Evolutionary conservation across 2,113 vertebrate genomes (phyloP).

Genomic region (Phylloscopus trochilus): DNA sequence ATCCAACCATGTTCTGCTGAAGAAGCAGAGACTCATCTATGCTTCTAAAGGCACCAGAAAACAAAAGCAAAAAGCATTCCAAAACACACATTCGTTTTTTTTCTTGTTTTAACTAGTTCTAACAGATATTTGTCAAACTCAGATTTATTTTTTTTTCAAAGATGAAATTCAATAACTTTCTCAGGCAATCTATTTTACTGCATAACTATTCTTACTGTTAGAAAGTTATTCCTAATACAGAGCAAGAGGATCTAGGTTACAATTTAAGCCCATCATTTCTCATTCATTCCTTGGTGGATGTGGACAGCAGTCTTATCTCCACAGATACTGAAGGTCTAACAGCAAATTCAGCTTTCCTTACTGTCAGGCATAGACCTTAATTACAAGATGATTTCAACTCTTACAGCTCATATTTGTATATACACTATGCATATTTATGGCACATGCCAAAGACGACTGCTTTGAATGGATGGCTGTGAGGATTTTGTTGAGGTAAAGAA

Average conservation of each 20-base stretch:
- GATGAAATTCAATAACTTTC: background rate
- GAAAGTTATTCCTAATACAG: conserved; percentile 1
- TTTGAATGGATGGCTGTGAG: conserved; percentile 24
- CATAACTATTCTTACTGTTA: background rate
- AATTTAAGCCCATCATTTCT: conserved; percentile 4
- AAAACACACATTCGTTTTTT: background rate
- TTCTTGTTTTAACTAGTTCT: background rate
- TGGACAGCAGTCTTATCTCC: background rate
- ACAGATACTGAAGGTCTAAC: background rate
- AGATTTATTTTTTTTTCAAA: background rate
- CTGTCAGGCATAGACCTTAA: background rate
- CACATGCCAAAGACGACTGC: background rate
- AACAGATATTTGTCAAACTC: background rate
- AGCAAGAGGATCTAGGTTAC: background rate
- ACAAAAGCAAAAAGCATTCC: background rate
- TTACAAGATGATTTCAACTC: conserved; percentile 19
- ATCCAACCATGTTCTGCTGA: background rate
- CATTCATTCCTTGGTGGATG: background rate
- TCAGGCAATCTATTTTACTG: background rate
- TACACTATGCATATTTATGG: conserved; percentile 13
- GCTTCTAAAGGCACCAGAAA: background rate
- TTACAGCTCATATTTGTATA: conserved; percentile 15
- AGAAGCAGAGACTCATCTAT: background rate
- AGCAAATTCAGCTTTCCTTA: conserved; percentile 14
- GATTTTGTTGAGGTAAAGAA: conserved; percentile 24